Evolutionary conservation across 2,797 vertebrate species (phyloP).

Genomic region (Parauchenoglanis punctatus): DNA sequence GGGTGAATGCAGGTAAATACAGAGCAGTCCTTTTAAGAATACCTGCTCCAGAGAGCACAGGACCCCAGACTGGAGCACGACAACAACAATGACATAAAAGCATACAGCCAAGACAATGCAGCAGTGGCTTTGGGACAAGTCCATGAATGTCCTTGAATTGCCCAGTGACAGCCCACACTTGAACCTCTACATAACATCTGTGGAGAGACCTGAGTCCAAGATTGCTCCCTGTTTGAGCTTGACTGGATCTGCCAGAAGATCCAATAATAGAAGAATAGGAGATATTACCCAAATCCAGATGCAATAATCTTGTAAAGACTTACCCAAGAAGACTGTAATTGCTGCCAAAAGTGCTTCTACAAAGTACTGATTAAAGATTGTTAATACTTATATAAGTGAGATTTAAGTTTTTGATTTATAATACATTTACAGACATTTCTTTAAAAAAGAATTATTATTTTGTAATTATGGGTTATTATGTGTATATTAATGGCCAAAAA

Average conservation of each 20-base stretch:
- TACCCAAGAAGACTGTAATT: background rate
- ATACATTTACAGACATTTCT: background rate
- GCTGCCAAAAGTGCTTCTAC: background rate
- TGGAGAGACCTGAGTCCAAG: too few relatives aligned
- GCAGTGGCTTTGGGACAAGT: background rate
- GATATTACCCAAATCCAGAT: background rate
- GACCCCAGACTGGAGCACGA: too few relatives aligned
- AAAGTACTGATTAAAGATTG: background rate
- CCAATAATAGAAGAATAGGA: background rate
- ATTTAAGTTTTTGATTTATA: background rate
- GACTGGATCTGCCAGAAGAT: background rate
- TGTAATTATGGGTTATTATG: background rate
- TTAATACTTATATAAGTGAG: background rate
- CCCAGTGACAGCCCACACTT: background rate
- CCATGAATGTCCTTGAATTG: background rate
- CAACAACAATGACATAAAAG: too few relatives aligned
- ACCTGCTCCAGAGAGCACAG: background rate
- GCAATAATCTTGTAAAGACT: background rate
- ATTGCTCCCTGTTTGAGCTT: background rate
- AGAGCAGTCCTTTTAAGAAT: background rate
- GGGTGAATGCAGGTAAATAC: too few relatives aligned
- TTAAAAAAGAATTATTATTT: background rate
- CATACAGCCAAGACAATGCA: too few relatives aligned
- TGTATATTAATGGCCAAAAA: background rate
- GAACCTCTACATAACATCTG: too few relatives aligned